Base-by-base conservation (phyloP, 64 coral and sea anemone species). In the Montipora sp. region DNA sequence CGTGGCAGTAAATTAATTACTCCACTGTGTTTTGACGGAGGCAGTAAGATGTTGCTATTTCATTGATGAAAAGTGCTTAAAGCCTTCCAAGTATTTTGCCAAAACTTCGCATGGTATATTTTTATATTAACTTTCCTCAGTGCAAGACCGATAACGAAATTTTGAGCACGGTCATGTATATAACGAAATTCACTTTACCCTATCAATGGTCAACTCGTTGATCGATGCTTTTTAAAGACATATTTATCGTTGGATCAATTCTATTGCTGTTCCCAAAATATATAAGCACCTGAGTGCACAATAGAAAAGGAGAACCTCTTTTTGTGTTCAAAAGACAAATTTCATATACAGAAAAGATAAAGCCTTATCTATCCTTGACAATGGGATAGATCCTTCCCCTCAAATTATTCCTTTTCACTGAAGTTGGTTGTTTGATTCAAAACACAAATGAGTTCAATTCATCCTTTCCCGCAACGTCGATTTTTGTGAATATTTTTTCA, bases 391-490 rank as follows among this genome's bases (percentile, higher is more conserved):
- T 59, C 82, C 82, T 63, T 85, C 82, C 82, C 47, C 47, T 85
- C 46, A 71, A 85, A 85, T 85, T 85, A 85, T 43, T 85, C n/a
- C 82, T 85, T 71, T 85, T 85, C 61, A 85, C 8, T 13, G 61
- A 21, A 5, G 61, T 85, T 71, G 45, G 14, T 85, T 72, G 65
- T 85, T 71, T 83, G 61, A 85, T 70, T 85, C 49, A 85, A 36
- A 21, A 47, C 82, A 85, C 82, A 85, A 85, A 85, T 85, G 82
- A 85, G 70, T 71, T 71, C 65, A 85, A 85, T 85, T 85, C 60
- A 50, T 19, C 46, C n/a, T 15, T 85, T 49, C 44, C 65, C 82
- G 36, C 61, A 85, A 85, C 43, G 65, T 85, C 44, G 65, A 85
- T 50, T 36, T 47, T 49, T 23, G 6, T 71, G 43, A 70, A 85